A percentile compares a stretch with the other conserved stretches of the same genome.
phyloP scores from a whole-genome alignment of 2,113 vertebrate genomes.

The Nesospiza acunhae region DNA sequence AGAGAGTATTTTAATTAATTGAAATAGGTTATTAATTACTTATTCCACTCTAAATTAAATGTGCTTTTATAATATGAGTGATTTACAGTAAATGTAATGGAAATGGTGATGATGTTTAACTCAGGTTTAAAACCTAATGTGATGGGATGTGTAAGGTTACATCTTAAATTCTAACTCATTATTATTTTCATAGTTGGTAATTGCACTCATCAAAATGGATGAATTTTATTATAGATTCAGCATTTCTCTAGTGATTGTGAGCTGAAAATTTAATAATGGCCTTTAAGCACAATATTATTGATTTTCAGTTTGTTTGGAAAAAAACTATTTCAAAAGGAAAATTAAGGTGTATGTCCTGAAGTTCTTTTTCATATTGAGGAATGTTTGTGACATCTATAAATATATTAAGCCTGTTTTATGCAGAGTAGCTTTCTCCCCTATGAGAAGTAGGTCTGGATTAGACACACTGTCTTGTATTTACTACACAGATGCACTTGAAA shows the following conservation, averaged over 20 bases:
- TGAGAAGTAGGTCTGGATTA: background rate
- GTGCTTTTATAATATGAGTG: background rate
- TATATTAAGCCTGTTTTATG: background rate
- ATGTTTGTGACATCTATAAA: background rate
- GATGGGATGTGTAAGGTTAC: background rate
- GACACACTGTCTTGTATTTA: background rate
- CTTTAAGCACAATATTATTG: background rate
- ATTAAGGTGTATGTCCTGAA: background rate
- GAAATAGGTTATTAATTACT: background rate
- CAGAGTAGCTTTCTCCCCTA: background rate
- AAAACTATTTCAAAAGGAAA: background rate
- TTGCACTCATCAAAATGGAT: background rate
- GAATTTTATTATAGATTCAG: background rate
- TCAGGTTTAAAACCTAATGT: background rate
- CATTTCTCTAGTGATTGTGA: background rate
- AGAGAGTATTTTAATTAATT: background rate
- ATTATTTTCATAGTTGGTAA: background rate
- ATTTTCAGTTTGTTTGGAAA: background rate
- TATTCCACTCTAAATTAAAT: background rate
- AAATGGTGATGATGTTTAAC: background rate
- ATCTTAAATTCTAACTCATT: background rate
- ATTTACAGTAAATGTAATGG: background rate
- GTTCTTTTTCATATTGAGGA: background rate
- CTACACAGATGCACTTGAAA: background rate
- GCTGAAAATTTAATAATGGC: background rate